These are phyloP conservation scores for Pentalonia nigronervosa DNA, from an alignment of 1,140 invertebrate genomes.

Conservation along the genomic window DNA sequence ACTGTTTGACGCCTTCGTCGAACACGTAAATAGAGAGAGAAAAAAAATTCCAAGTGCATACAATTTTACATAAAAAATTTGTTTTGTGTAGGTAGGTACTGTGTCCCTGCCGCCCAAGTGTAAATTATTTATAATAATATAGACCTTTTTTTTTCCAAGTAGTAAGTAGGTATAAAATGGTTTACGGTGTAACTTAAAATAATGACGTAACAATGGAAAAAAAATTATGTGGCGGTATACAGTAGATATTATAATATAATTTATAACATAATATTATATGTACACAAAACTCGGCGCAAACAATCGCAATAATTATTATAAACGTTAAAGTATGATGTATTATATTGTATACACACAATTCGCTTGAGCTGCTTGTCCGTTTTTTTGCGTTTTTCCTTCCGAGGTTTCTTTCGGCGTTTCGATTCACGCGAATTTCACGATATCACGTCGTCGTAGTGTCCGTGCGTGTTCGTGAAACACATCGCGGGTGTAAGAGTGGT, in stretches of 20 bases:
- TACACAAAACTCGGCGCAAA: background rate
- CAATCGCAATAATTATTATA: slow-evolving; percentile 18
- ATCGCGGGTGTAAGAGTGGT: background rate
- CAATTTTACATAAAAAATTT: background rate
- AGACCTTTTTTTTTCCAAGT: background rate
- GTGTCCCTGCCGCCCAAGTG: background rate
- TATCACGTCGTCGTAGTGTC: too few relatives aligned
- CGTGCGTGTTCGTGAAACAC: background rate
- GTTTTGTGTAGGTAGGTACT: background rate
- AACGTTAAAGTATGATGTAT: slow-evolving; percentile 7
- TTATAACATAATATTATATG: background rate
- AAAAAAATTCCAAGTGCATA: background rate
- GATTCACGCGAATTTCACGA: background rate
- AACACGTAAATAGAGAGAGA: slow-evolving; percentile 4
- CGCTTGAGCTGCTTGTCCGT: background rate
- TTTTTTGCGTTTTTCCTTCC: background rate
- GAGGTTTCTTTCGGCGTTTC: background rate
- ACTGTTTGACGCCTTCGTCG: slow-evolving; percentile 43
- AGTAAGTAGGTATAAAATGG: background rate
- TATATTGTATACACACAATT: background rate
- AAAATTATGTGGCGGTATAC: background rate
- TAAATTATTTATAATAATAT: background rate
- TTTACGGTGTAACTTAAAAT: background rate
- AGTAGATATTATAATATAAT: background rate
- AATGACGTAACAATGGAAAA: background rate